Percentiles rank a stretch among this genome's conserved stretches.
These are phyloP conservation scores for Cliona cf. orientalis DNA, from an alignment of 37 sponge, comb jelly and placozoan genomes.

Conservation along the genomic window DNA sequence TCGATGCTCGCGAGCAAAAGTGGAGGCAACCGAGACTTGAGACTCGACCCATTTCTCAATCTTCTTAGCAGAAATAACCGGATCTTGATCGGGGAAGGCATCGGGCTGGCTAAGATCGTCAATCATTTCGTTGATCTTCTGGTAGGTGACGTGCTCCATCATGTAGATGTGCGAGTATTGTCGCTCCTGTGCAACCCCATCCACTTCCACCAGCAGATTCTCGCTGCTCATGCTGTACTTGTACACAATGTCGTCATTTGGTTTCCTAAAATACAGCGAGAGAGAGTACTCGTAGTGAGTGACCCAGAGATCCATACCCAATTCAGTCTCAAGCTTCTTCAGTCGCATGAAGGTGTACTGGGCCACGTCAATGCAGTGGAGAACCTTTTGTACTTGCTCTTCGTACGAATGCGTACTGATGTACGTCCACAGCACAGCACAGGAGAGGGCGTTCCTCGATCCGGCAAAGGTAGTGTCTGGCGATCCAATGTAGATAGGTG, in stretches of 20 bases:
- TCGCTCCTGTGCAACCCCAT: background rate
- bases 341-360: background rate
- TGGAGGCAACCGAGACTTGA: no score
- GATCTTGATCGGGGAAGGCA: background rate
- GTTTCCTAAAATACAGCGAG: slow-evolving; percentile 19
- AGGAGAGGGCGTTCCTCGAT: slow-evolving; percentile 34
- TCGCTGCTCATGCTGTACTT: slow-evolving; percentile 19
- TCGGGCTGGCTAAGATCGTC: background rate
- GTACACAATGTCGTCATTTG: background rate
- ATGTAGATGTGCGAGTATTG: slow-evolving; percentile 18
- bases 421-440: slow-evolving; percentile 31
- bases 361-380: slow-evolving; percentile 12
- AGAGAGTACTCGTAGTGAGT: background rate
- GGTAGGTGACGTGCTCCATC: slow-evolving; percentile 2
- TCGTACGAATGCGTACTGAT: slow-evolving; percentile 40
- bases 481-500: slow-evolving; percentile 14
- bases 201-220: background rate
- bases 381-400: background rate
- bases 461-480: slow-evolving; percentile 45
- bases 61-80: background rate
- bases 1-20: no score
- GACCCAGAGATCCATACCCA: slow-evolving; percentile 23
- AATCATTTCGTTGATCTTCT: slow-evolving; percentile 3
- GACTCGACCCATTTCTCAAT: background rate
- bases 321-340: slow-evolving; percentile 1